Percentiles rank a stretch among this genome's conserved stretches.
Conservation (phyloP, 2,113 vertebrate genomes). For the Gallinago paraguaiae region DNA sequence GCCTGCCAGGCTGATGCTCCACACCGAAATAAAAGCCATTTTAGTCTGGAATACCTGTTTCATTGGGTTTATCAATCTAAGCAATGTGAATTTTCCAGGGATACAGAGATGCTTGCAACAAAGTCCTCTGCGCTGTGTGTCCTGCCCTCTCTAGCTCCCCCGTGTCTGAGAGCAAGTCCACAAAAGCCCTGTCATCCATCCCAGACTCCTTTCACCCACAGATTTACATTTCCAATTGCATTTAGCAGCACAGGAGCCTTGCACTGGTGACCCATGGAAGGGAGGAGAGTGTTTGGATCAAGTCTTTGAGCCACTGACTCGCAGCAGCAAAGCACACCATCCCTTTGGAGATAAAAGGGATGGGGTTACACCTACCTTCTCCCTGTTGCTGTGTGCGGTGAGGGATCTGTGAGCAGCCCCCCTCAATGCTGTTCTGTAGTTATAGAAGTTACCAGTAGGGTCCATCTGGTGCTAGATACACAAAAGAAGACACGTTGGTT, state of each 20-base stretch:
- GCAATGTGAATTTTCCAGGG: neutral
- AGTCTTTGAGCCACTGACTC: neutral
- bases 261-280: neutral
- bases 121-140: neutral
- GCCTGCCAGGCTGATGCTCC: neutral
- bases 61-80: neutral
- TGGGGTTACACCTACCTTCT: slow-evolving; percentile 66
- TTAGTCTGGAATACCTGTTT: neutral
- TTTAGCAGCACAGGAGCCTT: neutral
- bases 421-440: slow-evolving; percentile 78
- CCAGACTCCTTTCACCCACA: neutral
- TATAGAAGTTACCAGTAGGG: slow-evolving; percentile 81
- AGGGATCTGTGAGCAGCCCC: slow-evolving; percentile 78
- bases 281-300: neutral
- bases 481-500: neutral
- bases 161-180: neutral
- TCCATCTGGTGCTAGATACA: slow-evolving; percentile 80
- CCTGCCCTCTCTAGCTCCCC: neutral
- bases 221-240: neutral
- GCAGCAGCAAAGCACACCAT: fast-evolving
- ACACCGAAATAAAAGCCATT: neutral
- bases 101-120: neutral
- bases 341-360: fast-evolving
- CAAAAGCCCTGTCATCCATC: neutral
- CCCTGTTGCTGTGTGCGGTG: slow-evolving; percentile 77